Percentiles rank a stretch among this genome's conserved stretches.
These are phyloP conservation scores for Dione juno DNA, from an alignment of 2,888 invertebrate species.

Conservation along the genomic window DNA sequence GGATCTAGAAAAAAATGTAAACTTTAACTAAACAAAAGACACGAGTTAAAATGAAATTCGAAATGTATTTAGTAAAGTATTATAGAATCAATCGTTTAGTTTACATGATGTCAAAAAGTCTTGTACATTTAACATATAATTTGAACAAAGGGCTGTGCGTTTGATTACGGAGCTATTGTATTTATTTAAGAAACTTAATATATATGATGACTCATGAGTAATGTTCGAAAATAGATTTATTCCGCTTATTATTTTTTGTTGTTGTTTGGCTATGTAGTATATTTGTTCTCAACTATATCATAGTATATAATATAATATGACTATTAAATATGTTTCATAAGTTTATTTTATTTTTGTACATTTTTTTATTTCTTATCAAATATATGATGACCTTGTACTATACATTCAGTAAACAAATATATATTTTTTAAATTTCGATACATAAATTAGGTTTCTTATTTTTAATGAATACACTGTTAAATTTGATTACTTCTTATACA, in stretches of 20 bases:
- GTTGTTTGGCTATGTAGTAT: not conserved
- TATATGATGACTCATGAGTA: constrained; percentile 5
- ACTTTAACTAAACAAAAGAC: not conserved
- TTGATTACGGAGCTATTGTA: constrained; percentile 3
- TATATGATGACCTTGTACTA: too few relatives aligned
- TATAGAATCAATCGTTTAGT: not conserved
- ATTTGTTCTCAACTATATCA: not conserved
- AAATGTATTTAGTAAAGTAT: not conserved
- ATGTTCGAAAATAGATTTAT: not conserved
- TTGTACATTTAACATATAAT: constrained; percentile 15
- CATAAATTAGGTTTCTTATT: too few relatives aligned
- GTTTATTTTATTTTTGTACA: not conserved
- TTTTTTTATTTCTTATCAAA: too few relatives aligned
- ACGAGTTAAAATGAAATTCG: not conserved
- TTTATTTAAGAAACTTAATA: constrained; percentile 10
- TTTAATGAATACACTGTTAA: too few relatives aligned
- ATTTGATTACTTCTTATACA: too few relatives aligned
- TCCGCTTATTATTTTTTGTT: not conserved
- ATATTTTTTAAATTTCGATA: too few relatives aligned
- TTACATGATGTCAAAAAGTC: not conserved
- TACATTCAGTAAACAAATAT: too few relatives aligned
- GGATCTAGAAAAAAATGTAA: not conserved
- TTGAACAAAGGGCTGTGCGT: constrained; percentile 25
- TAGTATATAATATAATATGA: not conserved
- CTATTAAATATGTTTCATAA: not conserved